Base-by-base conservation (phyloP, 2,113 vertebrate genomes). In the Hucho hucho region DNA sequence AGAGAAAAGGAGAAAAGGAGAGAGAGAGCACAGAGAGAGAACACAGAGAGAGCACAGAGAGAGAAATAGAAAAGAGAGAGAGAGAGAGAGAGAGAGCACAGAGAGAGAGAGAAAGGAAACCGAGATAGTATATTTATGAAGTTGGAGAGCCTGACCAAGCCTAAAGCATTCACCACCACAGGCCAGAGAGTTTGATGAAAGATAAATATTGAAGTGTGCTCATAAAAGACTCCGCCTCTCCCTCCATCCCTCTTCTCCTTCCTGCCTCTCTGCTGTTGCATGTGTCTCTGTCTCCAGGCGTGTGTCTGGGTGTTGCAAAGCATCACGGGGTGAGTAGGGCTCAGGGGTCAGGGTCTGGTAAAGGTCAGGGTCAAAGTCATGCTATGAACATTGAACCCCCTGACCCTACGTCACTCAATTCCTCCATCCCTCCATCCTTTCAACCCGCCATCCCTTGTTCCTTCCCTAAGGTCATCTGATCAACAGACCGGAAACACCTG, bases 61-160 rank as follows among this genome's bases (percentile, higher is more conserved):
- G 43, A 63, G 16, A 68, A 13, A 74, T 70, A 75, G 66, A 77
- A 72, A 53, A 56, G 26, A 53, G 22, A 79, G 58, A 72, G 14
- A 29, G 46, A 69, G 59, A 28, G 29, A 32, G 14, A n/a, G 64
- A 61, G 7, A 61, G 69, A 73, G 22, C n/a, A n/a, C n/a, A 28
- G 72, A 72, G 77, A 29, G 63, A 81, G 65, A 66, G 69, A 81
- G 83, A 76, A 68, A 16, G 12, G 25, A 65, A 25, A 67, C 20
- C 3, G 64, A 79, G 77, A 75, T 63, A 78, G 76, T 63, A 79
- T 83, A 87, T 91, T 92, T 88, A 91, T 83, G 22, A 69, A 3
- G 28, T 59, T 77, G 75, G 78, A 83, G 74, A 14, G 70, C 74
- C 83, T 85, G 81, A 79, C 86, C 75, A 70, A 69, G 86, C 75